These are phyloP conservation scores for Chrysochloris asiatica DNA, from an alignment of 2,113 vertebrate species.

Conservation along the genomic window DNA sequence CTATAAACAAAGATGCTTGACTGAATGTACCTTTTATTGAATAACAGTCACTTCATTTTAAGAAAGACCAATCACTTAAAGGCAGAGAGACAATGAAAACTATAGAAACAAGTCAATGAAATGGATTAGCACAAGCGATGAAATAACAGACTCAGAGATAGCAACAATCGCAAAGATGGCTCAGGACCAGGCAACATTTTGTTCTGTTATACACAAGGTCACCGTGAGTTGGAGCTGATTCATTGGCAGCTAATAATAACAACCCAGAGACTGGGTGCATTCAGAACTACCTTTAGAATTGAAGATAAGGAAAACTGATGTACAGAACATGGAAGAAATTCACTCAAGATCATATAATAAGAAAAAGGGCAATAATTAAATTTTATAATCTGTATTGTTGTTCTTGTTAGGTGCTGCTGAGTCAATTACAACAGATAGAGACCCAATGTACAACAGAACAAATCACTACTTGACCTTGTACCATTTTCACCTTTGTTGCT, in stretches of 20 bases:
- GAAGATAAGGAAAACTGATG: not conserved
- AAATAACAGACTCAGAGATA: not conserved
- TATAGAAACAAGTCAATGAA: not conserved
- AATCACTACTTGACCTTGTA: too few species aligned
- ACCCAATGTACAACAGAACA: too few species aligned
- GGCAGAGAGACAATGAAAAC: not conserved
- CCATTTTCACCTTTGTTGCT: too few species aligned
- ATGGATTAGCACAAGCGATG: not conserved
- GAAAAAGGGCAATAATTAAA: not conserved
- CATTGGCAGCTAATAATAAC: not conserved
- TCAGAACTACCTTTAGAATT: not conserved
- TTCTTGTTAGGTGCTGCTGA: not conserved
- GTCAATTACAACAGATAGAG: not conserved
- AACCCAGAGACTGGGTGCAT: not conserved
- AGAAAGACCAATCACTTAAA: not conserved
- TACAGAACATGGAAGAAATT: not conserved
- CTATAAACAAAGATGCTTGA: not conserved
- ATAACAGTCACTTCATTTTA: not conserved
- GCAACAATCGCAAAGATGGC: not conserved
- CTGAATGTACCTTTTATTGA: not conserved
- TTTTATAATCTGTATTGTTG: conserved; percentile 11
- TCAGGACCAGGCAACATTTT: not conserved
- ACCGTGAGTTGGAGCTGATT: not conserved
- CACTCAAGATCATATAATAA: not conserved
- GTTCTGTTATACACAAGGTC: not conserved